A percentile compares a stretch with the other conserved stretches of the same genome.
Conservation (phyloP, 2,113 vertebrate genomes). For the Neopipo cinnamomea region DNA sequence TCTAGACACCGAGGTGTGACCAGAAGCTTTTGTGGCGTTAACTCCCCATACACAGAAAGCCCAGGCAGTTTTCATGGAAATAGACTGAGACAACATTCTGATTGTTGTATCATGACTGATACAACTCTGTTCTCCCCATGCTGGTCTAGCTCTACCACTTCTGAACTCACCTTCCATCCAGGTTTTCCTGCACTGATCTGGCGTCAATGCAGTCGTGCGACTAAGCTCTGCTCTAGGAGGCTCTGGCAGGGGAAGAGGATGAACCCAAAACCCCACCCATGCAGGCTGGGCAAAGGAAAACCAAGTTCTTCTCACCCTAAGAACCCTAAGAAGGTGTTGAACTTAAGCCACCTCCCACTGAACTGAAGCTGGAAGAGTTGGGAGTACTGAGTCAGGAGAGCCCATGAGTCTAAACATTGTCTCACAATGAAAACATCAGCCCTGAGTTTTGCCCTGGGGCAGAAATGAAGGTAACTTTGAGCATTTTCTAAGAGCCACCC, state of each 20-base stretch:
- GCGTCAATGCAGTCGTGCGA: background rate
- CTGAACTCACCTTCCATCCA: background rate
- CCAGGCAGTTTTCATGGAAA: background rate
- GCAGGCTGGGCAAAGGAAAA: background rate
- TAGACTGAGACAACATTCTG: background rate
- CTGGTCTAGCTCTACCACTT: background rate
- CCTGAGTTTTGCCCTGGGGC: background rate
- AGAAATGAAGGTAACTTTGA: background rate
- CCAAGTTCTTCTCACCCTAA: background rate
- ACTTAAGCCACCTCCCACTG: background rate
- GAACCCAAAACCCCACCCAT: background rate
- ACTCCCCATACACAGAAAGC: accelerated
- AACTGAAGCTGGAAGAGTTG: background rate
- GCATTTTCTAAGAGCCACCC: background rate
- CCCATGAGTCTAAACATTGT: accelerated
- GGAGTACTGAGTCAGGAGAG: background rate
- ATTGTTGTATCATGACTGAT: accelerated
- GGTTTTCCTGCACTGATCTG: background rate
- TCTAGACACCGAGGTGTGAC: background rate
- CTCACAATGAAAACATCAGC: background rate
- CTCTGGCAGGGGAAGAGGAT: background rate
- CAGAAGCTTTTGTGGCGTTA: background rate
- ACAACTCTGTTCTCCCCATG: background rate
- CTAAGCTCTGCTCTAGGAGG: background rate
- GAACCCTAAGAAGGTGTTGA: background rate